Conservation (phyloP, 2,888 invertebrate species). For the Eupelmus urozonus region DNA sequence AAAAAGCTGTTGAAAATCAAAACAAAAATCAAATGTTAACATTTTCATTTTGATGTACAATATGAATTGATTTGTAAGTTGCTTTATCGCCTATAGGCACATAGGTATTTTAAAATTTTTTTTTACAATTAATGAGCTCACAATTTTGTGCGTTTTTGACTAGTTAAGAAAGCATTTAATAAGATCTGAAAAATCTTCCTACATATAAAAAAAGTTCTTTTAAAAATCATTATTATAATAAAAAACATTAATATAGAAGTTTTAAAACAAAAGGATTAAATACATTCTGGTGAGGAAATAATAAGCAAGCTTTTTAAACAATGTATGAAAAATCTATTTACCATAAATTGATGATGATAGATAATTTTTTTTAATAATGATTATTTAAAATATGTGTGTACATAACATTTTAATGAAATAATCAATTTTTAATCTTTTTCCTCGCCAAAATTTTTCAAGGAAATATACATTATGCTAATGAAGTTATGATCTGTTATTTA, state of each 20-base stretch:
- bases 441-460: constrained; percentile 31
- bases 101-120: constrained; percentile 41
- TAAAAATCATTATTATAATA: constrained; percentile 17
- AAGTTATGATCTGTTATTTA: constrained; percentile 20
- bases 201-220: constrained; percentile 11
- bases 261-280: neutral
- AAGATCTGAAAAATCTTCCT: constrained; percentile 4
- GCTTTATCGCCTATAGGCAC: constrained; percentile 38
- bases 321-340: constrained; percentile 41
- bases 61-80: constrained; percentile 34
- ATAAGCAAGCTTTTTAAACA: constrained; percentile 29
- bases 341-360: constrained; percentile 28
- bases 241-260: constrained; percentile 22
- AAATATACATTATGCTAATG: constrained; percentile 17
- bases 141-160: constrained; percentile 23
- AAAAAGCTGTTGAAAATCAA: constrained; percentile 31
- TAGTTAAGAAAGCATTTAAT: constrained; percentile 20
- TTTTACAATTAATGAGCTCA: constrained; percentile 8
- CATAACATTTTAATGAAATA: constrained; percentile 23
- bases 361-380: constrained; percentile 31
- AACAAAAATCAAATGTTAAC: constrained; percentile 37
- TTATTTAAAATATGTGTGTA: constrained; percentile 37
- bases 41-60: constrained; percentile 41
- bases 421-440: constrained; percentile 26
- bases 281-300: constrained; percentile 32